These are phyloP conservation scores for Aptenodytes patagonicus DNA, from an alignment of 2,113 vertebrate genomes.

Conservation along the genomic window DNA sequence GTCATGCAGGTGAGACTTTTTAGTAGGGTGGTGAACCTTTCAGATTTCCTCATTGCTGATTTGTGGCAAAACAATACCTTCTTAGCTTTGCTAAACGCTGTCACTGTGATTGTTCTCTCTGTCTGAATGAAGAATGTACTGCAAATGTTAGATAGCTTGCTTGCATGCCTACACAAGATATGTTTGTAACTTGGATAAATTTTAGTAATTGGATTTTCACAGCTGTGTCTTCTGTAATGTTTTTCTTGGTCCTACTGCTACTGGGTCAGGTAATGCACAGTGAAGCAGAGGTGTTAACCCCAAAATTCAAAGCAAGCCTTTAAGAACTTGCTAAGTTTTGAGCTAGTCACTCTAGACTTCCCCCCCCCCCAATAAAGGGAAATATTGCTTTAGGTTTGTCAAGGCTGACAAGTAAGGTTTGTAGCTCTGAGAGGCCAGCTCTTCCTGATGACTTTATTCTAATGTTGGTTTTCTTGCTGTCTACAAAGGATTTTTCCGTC, in stretches of 20 bases:
- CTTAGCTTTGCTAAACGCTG: background rate
- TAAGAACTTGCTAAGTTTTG: background rate
- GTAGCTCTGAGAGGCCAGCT: background rate
- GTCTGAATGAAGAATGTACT: background rate
- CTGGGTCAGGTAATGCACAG: background rate
- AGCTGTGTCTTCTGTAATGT: background rate
- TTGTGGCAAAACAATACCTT: background rate
- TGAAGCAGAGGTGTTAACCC: background rate
- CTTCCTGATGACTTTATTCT: background rate
- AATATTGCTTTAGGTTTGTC: background rate
- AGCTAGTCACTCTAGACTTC: background rate
- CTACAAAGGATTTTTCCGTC: background rate
- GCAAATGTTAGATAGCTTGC: background rate
- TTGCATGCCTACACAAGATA: background rate
- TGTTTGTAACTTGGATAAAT: background rate
- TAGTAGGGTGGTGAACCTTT: background rate
- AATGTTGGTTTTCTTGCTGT: accelerated
- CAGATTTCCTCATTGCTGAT: background rate
- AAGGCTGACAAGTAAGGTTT: background rate
- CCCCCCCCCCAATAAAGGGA: accelerated
- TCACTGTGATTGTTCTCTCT: background rate
- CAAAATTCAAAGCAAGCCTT: background rate
- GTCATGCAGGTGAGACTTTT: slow-evolving; percentile 31
- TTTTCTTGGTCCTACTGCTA: background rate
- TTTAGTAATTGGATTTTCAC: background rate